These are phyloP conservation scores for Cryptus armator DNA, from an alignment of 2,888 invertebrate genomes.

Conservation along the genomic window DNA sequence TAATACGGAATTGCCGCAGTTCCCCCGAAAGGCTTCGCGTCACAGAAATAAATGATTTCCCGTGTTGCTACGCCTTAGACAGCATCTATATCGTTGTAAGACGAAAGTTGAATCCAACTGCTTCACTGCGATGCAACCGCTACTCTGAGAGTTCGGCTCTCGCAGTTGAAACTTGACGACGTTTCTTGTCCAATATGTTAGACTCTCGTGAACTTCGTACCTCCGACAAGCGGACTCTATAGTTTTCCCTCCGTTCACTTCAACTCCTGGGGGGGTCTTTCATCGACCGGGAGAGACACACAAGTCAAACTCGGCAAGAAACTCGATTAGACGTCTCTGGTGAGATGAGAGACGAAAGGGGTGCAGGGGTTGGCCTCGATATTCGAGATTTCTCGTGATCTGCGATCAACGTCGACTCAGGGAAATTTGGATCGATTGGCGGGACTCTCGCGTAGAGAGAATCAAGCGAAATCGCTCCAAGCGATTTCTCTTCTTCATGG, in stretches of 20 bases:
- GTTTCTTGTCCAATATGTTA: slow-evolving; percentile 25
- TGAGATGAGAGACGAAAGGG: slow-evolving; percentile 33
- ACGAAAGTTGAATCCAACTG: neutral
- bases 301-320: slow-evolving; percentile 58
- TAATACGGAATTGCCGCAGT: slow-evolving; percentile 68
- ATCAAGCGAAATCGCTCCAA: slow-evolving; percentile 29
- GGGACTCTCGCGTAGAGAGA: neutral
- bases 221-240: slow-evolving; percentile 19
- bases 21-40: slow-evolving; percentile 17
- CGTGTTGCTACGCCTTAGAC: neutral
- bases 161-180: slow-evolving; percentile 5
- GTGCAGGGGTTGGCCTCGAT: slow-evolving; percentile 1
- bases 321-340: slow-evolving; percentile 64
- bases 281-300: slow-evolving; percentile 2
- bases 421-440: neutral
- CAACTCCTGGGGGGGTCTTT: neutral
- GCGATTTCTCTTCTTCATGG: neutral
- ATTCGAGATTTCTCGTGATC: slow-evolving; percentile 9
- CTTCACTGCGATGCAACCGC: neutral
- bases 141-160: neutral
- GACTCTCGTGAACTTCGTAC: slow-evolving; percentile 43
- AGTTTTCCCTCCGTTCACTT: slow-evolving; percentile 22
- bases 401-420: slow-evolving; percentile 30
- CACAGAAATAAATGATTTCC: slow-evolving; percentile 19
- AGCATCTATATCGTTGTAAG: neutral